Base-by-base conservation (phyloP, 2,888 invertebrate genomes). In the Taphrorychus bicolor region DNA sequence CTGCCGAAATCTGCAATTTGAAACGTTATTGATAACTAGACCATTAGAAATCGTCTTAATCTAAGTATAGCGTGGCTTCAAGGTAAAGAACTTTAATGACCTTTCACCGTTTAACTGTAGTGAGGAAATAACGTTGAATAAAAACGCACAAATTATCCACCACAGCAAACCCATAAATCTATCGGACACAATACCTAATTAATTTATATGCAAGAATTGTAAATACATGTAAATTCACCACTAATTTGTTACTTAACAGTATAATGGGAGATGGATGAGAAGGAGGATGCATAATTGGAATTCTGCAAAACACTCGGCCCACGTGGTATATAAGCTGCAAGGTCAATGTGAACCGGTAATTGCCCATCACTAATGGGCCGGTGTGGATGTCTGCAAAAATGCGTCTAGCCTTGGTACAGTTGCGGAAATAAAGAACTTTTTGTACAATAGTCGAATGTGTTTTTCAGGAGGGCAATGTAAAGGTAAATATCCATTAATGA, bases 1-100 rank as follows among this genome's bases (percentile, higher is more conserved):
- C 81, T 58, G 86, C 76, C 77, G 82, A 82, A 82, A 87, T 84
- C 87, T 88, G 84, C 71, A 72, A 73, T n/a, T n/a, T n/a, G n/a
- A n/a, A n/a, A n/a, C n/a, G n/a, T n/a, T n/a, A n/a, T n/a, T n/a
- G n/a, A n/a, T n/a, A n/a, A n/a, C n/a, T n/a, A n/a, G n/a, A n/a
- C n/a, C n/a, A n/a, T n/a, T n/a, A n/a, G n/a, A n/a, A n/a, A n/a
- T n/a, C n/a, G n/a, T n/a, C n/a, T n/a, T n/a, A n/a, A n/a, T n/a
- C n/a, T n/a, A n/a, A n/a, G n/a, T n/a, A n/a, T n/a, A n/a, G n/a
- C n/a, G n/a, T n/a, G n/a, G n/a, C n/a, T n/a, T n/a, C n/a, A n/a
- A n/a, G n/a, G n/a, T n/a, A n/a, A n/a, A n/a, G n/a, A n/a, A n/a
- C n/a, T n/a, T n/a, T 32, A 32, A 32, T 9, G 32, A 32, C 32